Percentiles rank a stretch among this genome's conserved stretches.
These are phyloP conservation scores for Drosophila pseudoobscura DNA, from an alignment of 1,140 invertebrate species.

Conservation along the genomic window DNA sequence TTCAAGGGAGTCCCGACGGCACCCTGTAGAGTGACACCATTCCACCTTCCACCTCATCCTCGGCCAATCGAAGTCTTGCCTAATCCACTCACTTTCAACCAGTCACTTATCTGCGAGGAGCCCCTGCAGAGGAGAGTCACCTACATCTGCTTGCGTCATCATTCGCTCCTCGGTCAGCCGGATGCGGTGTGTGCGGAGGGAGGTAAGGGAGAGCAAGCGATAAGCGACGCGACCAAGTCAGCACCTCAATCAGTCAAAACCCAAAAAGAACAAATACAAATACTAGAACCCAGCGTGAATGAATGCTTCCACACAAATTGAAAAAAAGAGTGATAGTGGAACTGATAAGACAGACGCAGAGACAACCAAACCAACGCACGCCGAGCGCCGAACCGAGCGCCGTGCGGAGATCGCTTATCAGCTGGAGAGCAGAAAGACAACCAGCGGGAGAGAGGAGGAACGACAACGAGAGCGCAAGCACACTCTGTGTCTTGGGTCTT, in stretches of 20 bases:
- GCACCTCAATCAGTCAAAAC: slow-evolving; percentile 74
- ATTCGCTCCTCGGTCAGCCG: slow-evolving; percentile 1
- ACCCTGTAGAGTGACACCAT: too few species aligned
- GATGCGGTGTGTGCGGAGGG: slow-evolving; percentile 10
- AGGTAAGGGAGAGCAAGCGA: slow-evolving; percentile 33
- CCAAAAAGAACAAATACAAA: slow-evolving; percentile 59
- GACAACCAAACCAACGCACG: slow-evolving; percentile 14
- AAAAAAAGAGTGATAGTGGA: slow-evolving; percentile 67
- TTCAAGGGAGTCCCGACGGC: too few species aligned
- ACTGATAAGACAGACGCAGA: slow-evolving; percentile 60
- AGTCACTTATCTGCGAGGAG: slow-evolving; percentile 30
- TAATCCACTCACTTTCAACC: too few species aligned
- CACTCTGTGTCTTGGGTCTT: too few species aligned
- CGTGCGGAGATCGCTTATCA: slow-evolving; percentile 64
- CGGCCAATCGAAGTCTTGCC: too few species aligned
- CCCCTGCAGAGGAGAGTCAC: slow-evolving; percentile 11
- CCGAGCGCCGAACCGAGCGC: slow-evolving; percentile 35
- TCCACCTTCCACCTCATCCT: too few species aligned
- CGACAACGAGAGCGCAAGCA: too few species aligned
- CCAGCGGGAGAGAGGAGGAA: background rate
- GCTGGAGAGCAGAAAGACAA: slow-evolving; percentile 4
- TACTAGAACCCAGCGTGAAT: slow-evolving; percentile 65
- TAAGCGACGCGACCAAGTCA: slow-evolving; percentile 53
- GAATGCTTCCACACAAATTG: slow-evolving; percentile 74
- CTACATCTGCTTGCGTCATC: slow-evolving; percentile 42